Conservation (phyloP, 2,888 invertebrate genomes). For the Eilema depressum region DNA sequence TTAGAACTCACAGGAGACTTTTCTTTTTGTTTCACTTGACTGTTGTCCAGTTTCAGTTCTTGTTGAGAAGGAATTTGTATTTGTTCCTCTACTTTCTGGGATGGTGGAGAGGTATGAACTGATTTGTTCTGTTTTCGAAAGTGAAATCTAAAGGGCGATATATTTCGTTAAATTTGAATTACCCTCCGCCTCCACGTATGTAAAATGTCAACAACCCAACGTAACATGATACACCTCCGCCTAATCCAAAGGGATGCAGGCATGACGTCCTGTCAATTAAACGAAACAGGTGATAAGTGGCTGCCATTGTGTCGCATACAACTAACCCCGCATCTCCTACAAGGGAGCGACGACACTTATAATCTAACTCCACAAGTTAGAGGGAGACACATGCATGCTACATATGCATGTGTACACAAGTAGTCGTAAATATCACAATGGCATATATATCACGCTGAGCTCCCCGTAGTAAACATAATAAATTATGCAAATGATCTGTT, state of each 20-base stretch:
- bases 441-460: conserved; percentile 17
- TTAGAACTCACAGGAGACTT: no score
- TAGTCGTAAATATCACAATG: conserved; percentile 12
- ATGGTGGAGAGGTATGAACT: no score
- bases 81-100: no score
- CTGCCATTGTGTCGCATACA: background rate
- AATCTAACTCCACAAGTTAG: background rate
- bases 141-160: background rate
- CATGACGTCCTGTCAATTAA: conserved; percentile 5
- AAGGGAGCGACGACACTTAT: background rate
- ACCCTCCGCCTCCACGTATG: no score
- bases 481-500: conserved; percentile 54
- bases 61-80: no score
- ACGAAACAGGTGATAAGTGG: conserved; percentile 2
- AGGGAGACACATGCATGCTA: background rate
- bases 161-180: background rate
- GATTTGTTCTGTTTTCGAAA: no score
- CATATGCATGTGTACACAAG: background rate
- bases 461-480: conserved; percentile 43
- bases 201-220: background rate
- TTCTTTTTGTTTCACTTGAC: no score
- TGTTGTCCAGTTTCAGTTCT: no score
- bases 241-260: conserved; percentile 1
- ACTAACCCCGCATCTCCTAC: background rate
- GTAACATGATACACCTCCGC: background rate